These are phyloP conservation scores for Stegostoma tigrinum DNA, from an alignment of 2,113 vertebrate species.

Conservation along the genomic window DNA sequence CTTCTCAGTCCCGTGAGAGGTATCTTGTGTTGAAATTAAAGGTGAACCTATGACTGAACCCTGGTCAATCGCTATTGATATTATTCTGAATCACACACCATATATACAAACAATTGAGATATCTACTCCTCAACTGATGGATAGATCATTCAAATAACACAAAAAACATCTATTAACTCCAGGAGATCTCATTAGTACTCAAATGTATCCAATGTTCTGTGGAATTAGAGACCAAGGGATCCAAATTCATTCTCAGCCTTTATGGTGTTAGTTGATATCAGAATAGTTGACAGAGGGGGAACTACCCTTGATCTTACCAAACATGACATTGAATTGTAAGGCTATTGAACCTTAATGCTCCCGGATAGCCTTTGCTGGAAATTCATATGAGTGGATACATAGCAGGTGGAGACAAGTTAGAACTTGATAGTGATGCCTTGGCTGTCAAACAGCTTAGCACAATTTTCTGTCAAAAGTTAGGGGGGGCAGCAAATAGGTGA, in stretches of 20 bases:
- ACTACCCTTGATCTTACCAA: background rate
- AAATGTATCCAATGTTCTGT: background rate
- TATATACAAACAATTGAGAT: background rate
- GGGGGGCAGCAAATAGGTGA: background rate
- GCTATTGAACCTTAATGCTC: background rate
- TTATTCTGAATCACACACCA: background rate
- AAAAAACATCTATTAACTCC: background rate
- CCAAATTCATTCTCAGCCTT: background rate
- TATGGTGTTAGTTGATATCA: background rate
- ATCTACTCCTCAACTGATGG: background rate
- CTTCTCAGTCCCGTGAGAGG: too few species aligned
- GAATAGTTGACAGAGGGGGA: background rate
- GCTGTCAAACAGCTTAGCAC: background rate
- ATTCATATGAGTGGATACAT: background rate
- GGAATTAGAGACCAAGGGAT: background rate
- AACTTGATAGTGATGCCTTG: background rate
- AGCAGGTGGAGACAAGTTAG: background rate
- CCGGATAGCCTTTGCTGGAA: background rate
- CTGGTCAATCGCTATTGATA: background rate
- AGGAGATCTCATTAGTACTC: too few species aligned
- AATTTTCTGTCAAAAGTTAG: background rate
- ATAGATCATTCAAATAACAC: background rate
- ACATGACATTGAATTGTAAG: background rate
- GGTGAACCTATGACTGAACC: too few species aligned
- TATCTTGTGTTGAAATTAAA: too few species aligned